A percentile compares a stretch with the other conserved stretches of the same genome.
Evolutionary conservation across 2,888 invertebrate species (phyloP).

Genomic region (Andrena haemorrhoa): DNA sequence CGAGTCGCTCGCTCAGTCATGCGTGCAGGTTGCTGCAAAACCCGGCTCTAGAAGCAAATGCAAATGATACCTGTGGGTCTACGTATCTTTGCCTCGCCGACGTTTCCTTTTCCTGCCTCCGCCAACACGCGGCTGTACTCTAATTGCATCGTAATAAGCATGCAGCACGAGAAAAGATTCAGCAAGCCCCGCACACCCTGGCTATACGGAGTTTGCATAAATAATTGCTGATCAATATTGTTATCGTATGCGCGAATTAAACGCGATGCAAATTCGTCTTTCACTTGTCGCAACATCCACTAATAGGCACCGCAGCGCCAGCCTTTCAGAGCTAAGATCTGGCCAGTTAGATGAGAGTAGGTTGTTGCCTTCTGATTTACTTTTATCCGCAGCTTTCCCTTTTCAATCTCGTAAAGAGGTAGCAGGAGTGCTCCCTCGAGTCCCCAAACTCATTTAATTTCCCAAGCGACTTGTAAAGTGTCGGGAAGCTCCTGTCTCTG

Average conservation of each 20-base stretch:
- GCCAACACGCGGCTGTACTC: constrained; percentile 30
- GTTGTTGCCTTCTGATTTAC: background rate
- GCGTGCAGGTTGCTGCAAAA: constrained; percentile 69
- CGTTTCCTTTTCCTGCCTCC: constrained; percentile 48
- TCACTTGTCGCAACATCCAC: background rate
- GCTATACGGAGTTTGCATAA: constrained; percentile 3
- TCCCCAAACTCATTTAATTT: constrained; percentile 48
- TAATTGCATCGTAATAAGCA: constrained; percentile 54
- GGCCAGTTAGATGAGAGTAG: background rate
- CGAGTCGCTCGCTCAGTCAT: constrained; percentile 63
- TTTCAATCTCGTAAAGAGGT: background rate
- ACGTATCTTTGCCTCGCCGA: constrained; percentile 50
- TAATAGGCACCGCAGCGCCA: no score
- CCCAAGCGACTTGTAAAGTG: constrained; percentile 28
- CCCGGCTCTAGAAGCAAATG: constrained; percentile 62
- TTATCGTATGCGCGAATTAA: constrained; percentile 1
- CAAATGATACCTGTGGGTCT: constrained; percentile 61
- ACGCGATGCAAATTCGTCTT: background rate
- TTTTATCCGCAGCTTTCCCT: constrained; percentile 4
- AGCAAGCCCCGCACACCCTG: background rate
- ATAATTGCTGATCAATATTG: constrained; percentile 28
- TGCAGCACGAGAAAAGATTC: constrained; percentile 36
- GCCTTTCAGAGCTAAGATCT: constrained; percentile 4
- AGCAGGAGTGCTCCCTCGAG: background rate
- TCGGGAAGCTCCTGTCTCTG: constrained; percentile 31